A percentile compares a stretch with the other conserved stretches of the same genome.
Conservation (phyloP, 2,113 vertebrate species). For the Chaenogobius annularis region DNA sequence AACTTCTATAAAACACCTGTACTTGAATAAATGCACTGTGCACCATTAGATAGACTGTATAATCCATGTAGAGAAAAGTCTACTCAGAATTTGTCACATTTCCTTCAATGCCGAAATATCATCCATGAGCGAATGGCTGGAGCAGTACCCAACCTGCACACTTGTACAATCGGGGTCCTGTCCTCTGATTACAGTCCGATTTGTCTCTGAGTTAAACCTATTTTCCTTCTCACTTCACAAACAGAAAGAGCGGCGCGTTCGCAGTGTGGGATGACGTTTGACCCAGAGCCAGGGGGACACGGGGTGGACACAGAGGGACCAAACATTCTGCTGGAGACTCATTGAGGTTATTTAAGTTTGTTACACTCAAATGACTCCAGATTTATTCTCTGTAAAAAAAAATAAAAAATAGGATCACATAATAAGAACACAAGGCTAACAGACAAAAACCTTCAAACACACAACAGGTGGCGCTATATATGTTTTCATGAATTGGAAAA, state of each 20-base stretch:
- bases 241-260: constrained; percentile 63
- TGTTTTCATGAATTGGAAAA: too few relatives aligned
- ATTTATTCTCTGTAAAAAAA: background rate
- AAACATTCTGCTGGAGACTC: constrained; percentile 4
- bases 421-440: too few relatives aligned
- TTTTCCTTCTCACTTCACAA: constrained; percentile 71
- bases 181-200: background rate
- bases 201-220: constrained; percentile 14
- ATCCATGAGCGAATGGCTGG: too few relatives aligned
- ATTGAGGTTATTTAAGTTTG: background rate
- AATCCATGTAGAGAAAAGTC: too few relatives aligned
- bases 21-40: too few relatives aligned
- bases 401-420: background rate
- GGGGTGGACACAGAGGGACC: constrained; percentile 17
- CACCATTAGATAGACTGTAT: too few relatives aligned
- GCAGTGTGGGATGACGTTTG: constrained; percentile 33
- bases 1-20: too few relatives aligned
- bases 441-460: background rate
- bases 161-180: background rate
- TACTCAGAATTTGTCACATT: too few relatives aligned
- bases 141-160: background rate
- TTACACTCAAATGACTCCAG: background rate
- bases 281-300: constrained; percentile 13
- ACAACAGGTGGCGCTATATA: too few relatives aligned
- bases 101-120: too few relatives aligned